Conservation (phyloP, 2,797 vertebrate species). For the Diceros bicornis region DNA sequence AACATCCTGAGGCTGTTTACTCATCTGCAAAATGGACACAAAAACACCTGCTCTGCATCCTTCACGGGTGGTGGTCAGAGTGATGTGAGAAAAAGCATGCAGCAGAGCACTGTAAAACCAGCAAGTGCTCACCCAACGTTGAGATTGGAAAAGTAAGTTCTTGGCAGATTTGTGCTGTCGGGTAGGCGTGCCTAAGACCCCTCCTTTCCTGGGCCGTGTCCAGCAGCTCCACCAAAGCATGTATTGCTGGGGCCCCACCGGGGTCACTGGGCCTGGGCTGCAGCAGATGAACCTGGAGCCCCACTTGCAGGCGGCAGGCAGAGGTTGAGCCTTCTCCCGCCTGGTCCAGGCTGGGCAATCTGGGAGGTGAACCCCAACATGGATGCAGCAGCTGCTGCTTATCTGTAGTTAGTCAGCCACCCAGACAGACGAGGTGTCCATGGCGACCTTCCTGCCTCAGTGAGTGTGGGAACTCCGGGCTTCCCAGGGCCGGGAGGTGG, state of each 20-base stretch:
- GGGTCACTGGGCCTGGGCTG: too few species aligned
- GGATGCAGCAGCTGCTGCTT: constrained; percentile 77
- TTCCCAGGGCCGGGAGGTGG: constrained; percentile 81
- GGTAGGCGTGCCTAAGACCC: fast-evolving
- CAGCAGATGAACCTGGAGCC: not conserved
- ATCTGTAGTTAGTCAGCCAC: constrained; percentile 76
- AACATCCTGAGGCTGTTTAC: constrained; percentile 76
- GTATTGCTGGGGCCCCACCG: fast-evolving
- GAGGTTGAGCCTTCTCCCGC: not conserved
- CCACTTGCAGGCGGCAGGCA: fast-evolving
- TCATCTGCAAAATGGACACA: constrained; percentile 81
- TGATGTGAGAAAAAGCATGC: not conserved
- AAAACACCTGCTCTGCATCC: constrained; percentile 55
- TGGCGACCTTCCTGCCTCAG: constrained; percentile 86
- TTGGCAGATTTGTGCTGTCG: fast-evolving
- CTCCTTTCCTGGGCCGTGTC: not conserved
- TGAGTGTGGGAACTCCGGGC: constrained; percentile 85
- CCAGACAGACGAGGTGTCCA: constrained; percentile 84
- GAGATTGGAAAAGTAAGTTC: not conserved
- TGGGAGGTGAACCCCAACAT: constrained; percentile 49
- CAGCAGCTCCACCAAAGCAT: not conserved
- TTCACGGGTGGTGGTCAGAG: constrained; percentile 62
- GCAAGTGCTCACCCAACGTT: fast-evolving
- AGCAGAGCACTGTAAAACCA: not conserved
- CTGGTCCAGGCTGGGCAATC: constrained; percentile 11